Evolutionary conservation across 2,888 invertebrate genomes (phyloP).

Genomic region (Apotomis betuletana): DNA sequence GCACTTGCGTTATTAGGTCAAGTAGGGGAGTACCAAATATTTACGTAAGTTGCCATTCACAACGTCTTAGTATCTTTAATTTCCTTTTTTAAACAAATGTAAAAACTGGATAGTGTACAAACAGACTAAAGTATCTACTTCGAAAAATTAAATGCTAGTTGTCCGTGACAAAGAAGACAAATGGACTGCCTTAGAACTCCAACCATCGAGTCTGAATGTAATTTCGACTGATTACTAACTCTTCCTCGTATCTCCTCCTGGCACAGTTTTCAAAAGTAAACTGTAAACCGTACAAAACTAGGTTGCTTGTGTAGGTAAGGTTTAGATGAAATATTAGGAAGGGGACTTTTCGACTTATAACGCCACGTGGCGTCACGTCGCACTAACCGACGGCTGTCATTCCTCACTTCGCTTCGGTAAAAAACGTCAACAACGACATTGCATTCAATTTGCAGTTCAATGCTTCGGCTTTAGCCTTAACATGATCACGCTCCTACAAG

Average conservation of each 20-base stretch:
- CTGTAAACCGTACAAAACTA: background rate
- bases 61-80: too few relatives aligned
- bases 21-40: too few relatives aligned
- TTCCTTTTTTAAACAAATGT: too few relatives aligned
- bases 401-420: slow-evolving; percentile 48
- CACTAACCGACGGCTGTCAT: slow-evolving; percentile 51
- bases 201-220: slow-evolving; percentile 62
- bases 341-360: too few relatives aligned
- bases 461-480: slow-evolving; percentile 46
- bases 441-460: slow-evolving; percentile 31
- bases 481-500: background rate
- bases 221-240: slow-evolving; percentile 52
- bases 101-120: background rate
- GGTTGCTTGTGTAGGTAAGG: background rate
- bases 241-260: background rate
- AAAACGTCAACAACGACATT: slow-evolving; percentile 48
- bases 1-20: too few relatives aligned
- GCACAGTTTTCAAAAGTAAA: background rate
- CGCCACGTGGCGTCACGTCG: slow-evolving; percentile 46
- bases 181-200: slow-evolving; percentile 60
- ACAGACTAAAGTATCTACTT: background rate
- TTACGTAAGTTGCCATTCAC: too few relatives aligned
- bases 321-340: background rate
- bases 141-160: background rate
- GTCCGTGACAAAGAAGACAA: slow-evolving; percentile 50